Base-by-base conservation (phyloP, 37 sponge, comb jelly and placozoan species). In the Ianthella basta region DNA sequence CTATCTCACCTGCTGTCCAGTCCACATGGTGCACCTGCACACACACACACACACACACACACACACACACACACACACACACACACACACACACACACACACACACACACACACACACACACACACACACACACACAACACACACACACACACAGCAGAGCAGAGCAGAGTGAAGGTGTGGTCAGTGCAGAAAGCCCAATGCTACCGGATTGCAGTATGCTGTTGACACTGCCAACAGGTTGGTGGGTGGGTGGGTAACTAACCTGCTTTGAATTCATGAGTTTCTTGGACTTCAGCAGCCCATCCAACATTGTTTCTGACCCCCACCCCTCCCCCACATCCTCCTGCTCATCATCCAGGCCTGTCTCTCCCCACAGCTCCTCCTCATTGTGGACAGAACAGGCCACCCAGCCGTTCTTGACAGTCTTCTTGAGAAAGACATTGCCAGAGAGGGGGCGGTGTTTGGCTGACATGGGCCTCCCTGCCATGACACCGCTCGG, bases 1-100 rank as follows among this genome's bases (percentile, higher is more conserved):
- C 83, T 23, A 88, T 82, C 24, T 89, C 92, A 27, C 95, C 92
- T 56, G 90, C 64, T 6, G 61, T 72, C 92, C 92, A 95, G 84
- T 91, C 92, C 29, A n/a, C 44, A 54, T 69, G 44, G 23, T 75
- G 78, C 18, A 16, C 54, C 78, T 75, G 50, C 8, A 8, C 6
- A 8, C 50, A 44, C 50, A 8, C 8, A 8, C 50, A 44, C 50
- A 44, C 50, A 44, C 8, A 8, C 8, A 8, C 50, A 44, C 50
- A 44, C 8, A 44, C 50, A 44, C 3, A 44, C 8, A 44, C 8
- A 8, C 50, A 44, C 50, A 44, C 8, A 8, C 50, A n/a, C n/a
- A n/a, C n/a, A n/a, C n/a, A n/a, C n/a, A n/a, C n/a, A n/a, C n/a
- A n/a, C n/a, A n/a, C n/a, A n/a, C n/a, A n/a, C n/a, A n/a, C n/a